Conservation (phyloP, 2,113 vertebrate species). For the Gila orcuttii region DNA sequence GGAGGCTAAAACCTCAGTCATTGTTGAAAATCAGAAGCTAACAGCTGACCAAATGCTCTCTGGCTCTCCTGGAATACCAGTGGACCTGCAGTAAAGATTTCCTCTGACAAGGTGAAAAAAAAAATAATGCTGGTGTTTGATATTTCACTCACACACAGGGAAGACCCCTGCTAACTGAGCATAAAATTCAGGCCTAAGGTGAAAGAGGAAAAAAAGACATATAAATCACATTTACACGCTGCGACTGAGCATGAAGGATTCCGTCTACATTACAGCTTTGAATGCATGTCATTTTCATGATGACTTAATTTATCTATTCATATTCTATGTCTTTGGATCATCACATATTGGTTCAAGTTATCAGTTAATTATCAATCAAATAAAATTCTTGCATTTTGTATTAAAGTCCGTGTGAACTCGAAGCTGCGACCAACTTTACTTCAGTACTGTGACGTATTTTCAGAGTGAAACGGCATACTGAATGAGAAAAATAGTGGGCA, state of each 20-base stretch:
- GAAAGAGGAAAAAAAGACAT: background rate
- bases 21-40: background rate
- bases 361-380: background rate
- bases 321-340: background rate
- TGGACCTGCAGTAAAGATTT: background rate
- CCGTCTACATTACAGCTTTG: background rate
- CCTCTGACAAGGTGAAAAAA: background rate
- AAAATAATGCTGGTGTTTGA: background rate
- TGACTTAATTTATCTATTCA: no score
- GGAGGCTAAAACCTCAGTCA: background rate
- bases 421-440: no score
- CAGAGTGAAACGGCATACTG: no score
- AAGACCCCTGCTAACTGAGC: slow-evolving; percentile 13
- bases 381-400: background rate
- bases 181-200: background rate
- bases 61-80: background rate
- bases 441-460: no score
- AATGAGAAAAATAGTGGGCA: no score
- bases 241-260: background rate
- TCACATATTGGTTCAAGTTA: background rate
- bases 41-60: background rate
- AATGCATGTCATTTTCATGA: background rate
- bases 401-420: background rate
- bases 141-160: slow-evolving; percentile 8
- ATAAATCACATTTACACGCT: background rate